Base-by-base conservation (phyloP, 2,888 invertebrate genomes). In the Dascillus cervinus region DNA sequence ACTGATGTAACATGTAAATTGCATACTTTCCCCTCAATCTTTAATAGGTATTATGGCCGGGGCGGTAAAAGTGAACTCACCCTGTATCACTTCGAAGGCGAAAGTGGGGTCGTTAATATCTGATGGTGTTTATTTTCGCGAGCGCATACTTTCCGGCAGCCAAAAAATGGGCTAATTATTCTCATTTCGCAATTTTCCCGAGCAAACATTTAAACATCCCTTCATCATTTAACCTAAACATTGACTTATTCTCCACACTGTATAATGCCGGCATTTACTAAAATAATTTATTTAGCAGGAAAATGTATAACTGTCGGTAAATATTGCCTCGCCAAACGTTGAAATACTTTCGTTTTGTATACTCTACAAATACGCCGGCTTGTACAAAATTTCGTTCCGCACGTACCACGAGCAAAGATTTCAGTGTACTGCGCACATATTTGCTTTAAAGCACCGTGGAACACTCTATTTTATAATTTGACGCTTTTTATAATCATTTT, bases 291-390 rank as follows among this genome's bases (percentile, higher is more conserved):
- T 64, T 64, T 64, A 64, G 61, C 62, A 62, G 60, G 63, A 64
- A 64, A 64, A 64, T 64, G 64, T 64, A 64, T 64, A 64, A 64
- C 62, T 64, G 63, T 64, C 63, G 60, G 64, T 60, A 64, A 64
- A 64, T 64, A 64, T 64, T 64, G 58, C 63, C 61, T 57, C 55
- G 59, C 61, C 61, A 62, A 64, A 64, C 63, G 61, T 53, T 44
- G 56, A 59, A 58, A 61, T 62, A 62, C 61, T 62, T 62, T 61
- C 60, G 57, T 60, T 60, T 52, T 60, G 59, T 60, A 60, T 59
- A 58, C 61, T 61, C 59, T 50, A 53, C 60, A 61, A 60, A 62
- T 59, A 60, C 54, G n/a, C n/a, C n/a, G 52, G 51, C 55, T 55
- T 54, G 56, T 53, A 55, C 58, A 58, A 58, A 60, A 60, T 62